phyloP scores from a whole-genome alignment of 2,113 vertebrate species.

The Mixornis gularis region DNA sequence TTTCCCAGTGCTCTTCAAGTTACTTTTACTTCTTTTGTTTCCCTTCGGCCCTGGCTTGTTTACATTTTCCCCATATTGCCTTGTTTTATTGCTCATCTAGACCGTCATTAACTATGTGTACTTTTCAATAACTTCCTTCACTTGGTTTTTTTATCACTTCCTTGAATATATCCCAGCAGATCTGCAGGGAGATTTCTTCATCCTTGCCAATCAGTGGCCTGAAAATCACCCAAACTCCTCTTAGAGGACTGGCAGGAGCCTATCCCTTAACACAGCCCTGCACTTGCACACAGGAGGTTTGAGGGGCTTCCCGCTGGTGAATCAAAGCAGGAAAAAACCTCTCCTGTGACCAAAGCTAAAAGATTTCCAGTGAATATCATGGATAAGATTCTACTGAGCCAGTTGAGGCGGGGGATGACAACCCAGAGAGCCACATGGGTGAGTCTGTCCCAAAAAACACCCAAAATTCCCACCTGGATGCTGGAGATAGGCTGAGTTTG shows the following conservation, averaged over 20 bases:
- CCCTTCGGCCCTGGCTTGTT: background rate
- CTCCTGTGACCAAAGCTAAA: background rate
- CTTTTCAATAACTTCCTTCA: slow-evolving; percentile 46
- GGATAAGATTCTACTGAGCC: background rate
- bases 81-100: slow-evolving; percentile 29
- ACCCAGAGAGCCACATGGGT: background rate
- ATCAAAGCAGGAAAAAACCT: background rate
- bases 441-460: background rate
- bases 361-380: background rate
- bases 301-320: background rate
- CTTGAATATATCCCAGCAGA: slow-evolving; percentile 25
- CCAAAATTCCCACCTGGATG: background rate
- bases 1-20: background rate
- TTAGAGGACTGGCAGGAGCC: background rate
- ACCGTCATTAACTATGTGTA: background rate
- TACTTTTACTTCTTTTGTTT: slow-evolving; percentile 37
- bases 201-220: background rate
- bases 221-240: background rate
- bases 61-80: slow-evolving; percentile 5
- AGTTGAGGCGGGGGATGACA: fast-evolving
- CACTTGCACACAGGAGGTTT: background rate
- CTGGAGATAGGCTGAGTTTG: background rate
- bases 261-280: background rate
- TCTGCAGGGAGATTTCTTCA: background rate
- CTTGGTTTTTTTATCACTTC: slow-evolving; percentile 45